These are phyloP conservation scores for Brenthis ino DNA, from an alignment of 2,888 invertebrate genomes.

Conservation along the genomic window DNA sequence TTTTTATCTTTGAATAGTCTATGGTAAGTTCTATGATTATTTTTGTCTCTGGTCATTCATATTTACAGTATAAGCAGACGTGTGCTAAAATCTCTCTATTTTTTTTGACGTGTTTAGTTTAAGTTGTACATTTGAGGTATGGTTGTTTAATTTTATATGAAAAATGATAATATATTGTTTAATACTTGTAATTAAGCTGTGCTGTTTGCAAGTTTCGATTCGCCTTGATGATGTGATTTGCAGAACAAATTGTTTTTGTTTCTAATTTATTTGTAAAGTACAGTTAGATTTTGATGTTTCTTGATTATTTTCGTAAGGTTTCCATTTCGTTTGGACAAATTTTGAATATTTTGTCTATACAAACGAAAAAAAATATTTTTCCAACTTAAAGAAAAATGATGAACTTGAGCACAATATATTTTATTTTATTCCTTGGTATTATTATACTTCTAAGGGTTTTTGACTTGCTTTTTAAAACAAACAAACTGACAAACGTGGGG, in stretches of 20 bases:
- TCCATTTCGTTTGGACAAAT: slow-evolving; percentile 10
- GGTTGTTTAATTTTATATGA: slow-evolving; percentile 70
- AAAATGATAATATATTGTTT: slow-evolving; percentile 67
- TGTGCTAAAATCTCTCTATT: slow-evolving; percentile 72
- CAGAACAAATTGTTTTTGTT: slow-evolving; percentile 82
- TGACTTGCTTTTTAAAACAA: slow-evolving; percentile 31
- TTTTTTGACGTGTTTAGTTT: slow-evolving; percentile 55
- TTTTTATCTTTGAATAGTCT: slow-evolving; percentile 40
- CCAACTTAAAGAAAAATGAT: slow-evolving; percentile 5
- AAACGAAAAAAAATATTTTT: slow-evolving; percentile 12
- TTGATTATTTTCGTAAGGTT: slow-evolving; percentile 46
- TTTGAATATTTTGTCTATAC: slow-evolving; percentile 11
- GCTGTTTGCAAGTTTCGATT: slow-evolving; percentile 49
- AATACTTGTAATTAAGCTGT: slow-evolving; percentile 46
- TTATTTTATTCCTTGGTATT: slow-evolving; percentile 13
- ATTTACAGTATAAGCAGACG: slow-evolving; percentile 35
- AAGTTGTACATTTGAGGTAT: slow-evolving; percentile 69
- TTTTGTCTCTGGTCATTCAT: slow-evolving; percentile 58
- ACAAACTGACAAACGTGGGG: slow-evolving; percentile 38
- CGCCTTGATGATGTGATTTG: slow-evolving; percentile 67
- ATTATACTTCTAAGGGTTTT: slow-evolving; percentile 30
- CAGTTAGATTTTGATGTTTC: slow-evolving; percentile 66
- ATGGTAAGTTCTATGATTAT: slow-evolving; percentile 12
- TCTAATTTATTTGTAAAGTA: slow-evolving; percentile 81
- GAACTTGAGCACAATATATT: slow-evolving; percentile 23